Evolutionary conservation across 2,888 invertebrate genomes (phyloP), one percentile per base, ranked within the genome.

Genomic region (Acrocera orbiculus): DNA sequence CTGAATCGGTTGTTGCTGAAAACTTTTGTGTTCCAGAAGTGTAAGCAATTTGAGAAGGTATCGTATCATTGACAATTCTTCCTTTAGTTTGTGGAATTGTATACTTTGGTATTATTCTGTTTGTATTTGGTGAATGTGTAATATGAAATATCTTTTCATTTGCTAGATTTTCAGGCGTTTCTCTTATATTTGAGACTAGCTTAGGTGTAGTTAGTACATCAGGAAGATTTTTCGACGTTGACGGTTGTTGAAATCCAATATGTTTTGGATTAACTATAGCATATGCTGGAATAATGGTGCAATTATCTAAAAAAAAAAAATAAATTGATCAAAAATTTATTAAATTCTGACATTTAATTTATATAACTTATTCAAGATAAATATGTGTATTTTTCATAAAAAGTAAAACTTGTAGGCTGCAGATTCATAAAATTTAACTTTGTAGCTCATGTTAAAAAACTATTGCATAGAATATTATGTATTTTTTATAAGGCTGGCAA

Each of bases 121-220:
- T 43, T 29, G 41, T 39, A 6, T 19, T 40, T 25, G 45, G 45
- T 20, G 45, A 45, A 36, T 37, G 13, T 28, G 36, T 42, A 25
- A 44, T 42, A 25, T 42, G 47, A 42, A 47, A 47, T 30, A 43
- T 51, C 30, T 51, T 50, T 46, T 47, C 50, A 17, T 46, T 53
- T 43, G 52, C 48, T 37, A 57, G 46, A 43, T 51, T 50, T 39
- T 52, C 47, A 13, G 52, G 48, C 38, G 54, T 42, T 38, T 50
- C 48, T 22, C 51, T 46, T 17, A 55, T 53, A 40, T 57, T 50
- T 16, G 50, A 42, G 27, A 44, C 33, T 13, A 42, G 42, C 32
- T 40, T 39, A 6, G 39, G 26, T n/a, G 34, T 29, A 5, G 39
- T 34, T 15, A 48, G 33, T n/a, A 49, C 44, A 32, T 49, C 47